phyloP scores from a whole-genome alignment of 2,888 invertebrate genomes.

The Eurytoma adleriae region DNA sequence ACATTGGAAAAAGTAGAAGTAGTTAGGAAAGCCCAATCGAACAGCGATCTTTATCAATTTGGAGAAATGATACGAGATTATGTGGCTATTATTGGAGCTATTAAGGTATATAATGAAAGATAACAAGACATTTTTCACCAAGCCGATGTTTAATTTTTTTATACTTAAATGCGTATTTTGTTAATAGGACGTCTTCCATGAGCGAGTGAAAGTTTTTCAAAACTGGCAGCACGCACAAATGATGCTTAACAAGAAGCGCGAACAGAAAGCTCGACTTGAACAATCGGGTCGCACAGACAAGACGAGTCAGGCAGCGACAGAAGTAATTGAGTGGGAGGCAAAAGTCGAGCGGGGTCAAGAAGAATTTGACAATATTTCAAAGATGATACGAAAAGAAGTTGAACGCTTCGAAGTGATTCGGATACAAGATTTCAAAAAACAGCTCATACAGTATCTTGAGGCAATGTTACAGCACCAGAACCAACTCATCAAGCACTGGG shows the following conservation, averaged over 20 bases:
- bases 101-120: conserved; percentile 80
- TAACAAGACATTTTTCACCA: background rate
- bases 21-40: conserved; percentile 93
- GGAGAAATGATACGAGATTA: conserved; percentile 98
- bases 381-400: conserved; percentile 95
- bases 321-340: conserved; percentile 97
- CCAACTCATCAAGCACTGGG: conserved; percentile 95
- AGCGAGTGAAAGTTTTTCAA: conserved; percentile 91
- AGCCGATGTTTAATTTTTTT: background rate
- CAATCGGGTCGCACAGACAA: conserved; percentile 93
- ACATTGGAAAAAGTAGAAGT: conserved; percentile 85
- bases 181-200: conserved; percentile 83
- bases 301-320: conserved; percentile 90
- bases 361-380: conserved; percentile 96
- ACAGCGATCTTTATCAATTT: conserved; percentile 94
- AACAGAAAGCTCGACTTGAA: conserved; percentile 94
- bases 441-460: conserved; percentile 94
- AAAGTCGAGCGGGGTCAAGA: conserved; percentile 98
- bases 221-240: conserved; percentile 98
- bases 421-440: conserved; percentile 92
- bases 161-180: background rate
- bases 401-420: conserved; percentile 93
- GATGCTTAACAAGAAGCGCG: conserved; percentile 94
- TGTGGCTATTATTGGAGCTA: conserved; percentile 92
- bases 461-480: conserved; percentile 96